phyloP scores from a whole-genome alignment of 2,113 vertebrate genomes.

The Orcinus orca region DNA sequence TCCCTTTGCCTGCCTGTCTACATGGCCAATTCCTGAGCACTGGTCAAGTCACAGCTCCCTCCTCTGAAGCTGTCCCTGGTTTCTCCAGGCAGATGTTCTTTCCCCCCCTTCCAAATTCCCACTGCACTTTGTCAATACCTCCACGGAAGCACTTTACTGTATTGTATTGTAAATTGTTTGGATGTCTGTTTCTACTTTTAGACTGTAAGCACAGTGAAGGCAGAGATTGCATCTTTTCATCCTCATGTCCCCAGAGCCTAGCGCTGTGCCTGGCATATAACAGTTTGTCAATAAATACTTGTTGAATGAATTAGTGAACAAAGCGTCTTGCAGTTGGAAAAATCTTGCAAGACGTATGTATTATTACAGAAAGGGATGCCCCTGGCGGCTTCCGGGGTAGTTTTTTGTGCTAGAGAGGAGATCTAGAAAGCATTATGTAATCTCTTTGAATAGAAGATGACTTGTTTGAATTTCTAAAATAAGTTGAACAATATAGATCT shows the following conservation, averaged over 20 bases:
- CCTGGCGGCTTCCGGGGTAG: background rate
- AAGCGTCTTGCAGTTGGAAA: constrained; percentile 27
- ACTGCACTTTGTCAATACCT: constrained; percentile 65
- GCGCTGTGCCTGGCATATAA: constrained; percentile 32
- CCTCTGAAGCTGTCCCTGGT: constrained; percentile 1
- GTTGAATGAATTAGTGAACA: constrained; percentile 49
- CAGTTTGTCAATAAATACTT: constrained; percentile 45
- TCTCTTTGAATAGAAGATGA: constrained; percentile 48
- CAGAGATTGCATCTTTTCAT: background rate
- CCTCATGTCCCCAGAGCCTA: constrained; percentile 1
- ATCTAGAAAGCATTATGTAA: constrained; percentile 45
- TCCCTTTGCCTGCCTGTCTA: background rate
- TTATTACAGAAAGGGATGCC: constrained; percentile 17
- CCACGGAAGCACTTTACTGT: constrained; percentile 61
- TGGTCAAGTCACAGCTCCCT: constrained; percentile 22
- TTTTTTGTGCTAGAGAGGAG: background rate
- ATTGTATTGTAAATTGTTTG: constrained; percentile 50
- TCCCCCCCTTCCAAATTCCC: background rate
- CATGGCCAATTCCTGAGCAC: background rate
- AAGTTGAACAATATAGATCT: constrained; percentile 43
- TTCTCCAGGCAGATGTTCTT: constrained; percentile 13
- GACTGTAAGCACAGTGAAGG: constrained; percentile 48
- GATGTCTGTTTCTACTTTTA: constrained; percentile 57
- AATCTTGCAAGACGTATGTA: background rate
- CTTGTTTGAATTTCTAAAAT: constrained; percentile 53